Conservation (phyloP, 1,140 invertebrate genomes). For the Drosophila sechellia region DNA sequence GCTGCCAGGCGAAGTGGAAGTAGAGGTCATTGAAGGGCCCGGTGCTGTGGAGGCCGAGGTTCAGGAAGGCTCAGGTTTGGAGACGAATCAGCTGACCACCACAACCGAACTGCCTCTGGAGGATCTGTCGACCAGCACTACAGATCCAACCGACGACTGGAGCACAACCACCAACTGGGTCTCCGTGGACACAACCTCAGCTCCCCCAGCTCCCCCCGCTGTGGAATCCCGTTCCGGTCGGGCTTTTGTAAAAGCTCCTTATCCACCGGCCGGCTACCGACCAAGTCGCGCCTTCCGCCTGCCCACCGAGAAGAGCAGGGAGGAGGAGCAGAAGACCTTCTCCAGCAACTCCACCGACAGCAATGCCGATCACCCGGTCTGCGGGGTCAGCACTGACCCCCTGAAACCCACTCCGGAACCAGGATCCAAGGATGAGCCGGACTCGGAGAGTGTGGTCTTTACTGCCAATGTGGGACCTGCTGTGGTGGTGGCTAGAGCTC, state of each 20-base stretch:
- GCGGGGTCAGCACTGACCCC: conserved; percentile 75
- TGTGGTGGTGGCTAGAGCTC: conserved; percentile 55
- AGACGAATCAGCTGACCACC: conserved; percentile 27
- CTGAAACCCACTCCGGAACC: conserved; percentile 72
- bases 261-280: conserved; percentile 71
- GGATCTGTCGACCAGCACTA: conserved; percentile 52
- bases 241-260: conserved; percentile 55
- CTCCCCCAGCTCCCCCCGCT: conserved; percentile 2
- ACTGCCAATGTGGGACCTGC: conserved; percentile 66
- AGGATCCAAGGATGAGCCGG: conserved; percentile 67
- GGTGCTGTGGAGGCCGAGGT: background rate
- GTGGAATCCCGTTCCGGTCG: conserved; percentile 41
- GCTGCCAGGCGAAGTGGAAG: conserved; percentile 54
- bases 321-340: conserved; percentile 27
- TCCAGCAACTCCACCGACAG: conserved; percentile 10
- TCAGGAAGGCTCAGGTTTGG: conserved; percentile 29
- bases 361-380: conserved; percentile 71
- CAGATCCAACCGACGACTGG: conserved; percentile 44
- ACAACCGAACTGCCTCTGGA: conserved; percentile 58
- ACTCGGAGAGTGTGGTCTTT: conserved; percentile 68
- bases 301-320: conserved; percentile 54
- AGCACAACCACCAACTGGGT: conserved; percentile 55
- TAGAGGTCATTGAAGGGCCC: conserved; percentile 3
- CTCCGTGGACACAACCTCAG: conserved; percentile 45
- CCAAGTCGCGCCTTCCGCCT: conserved; percentile 71